Conservation (phyloP, 2,888 invertebrate genomes). For the Parapristionchus giblindavisi region DNA sequence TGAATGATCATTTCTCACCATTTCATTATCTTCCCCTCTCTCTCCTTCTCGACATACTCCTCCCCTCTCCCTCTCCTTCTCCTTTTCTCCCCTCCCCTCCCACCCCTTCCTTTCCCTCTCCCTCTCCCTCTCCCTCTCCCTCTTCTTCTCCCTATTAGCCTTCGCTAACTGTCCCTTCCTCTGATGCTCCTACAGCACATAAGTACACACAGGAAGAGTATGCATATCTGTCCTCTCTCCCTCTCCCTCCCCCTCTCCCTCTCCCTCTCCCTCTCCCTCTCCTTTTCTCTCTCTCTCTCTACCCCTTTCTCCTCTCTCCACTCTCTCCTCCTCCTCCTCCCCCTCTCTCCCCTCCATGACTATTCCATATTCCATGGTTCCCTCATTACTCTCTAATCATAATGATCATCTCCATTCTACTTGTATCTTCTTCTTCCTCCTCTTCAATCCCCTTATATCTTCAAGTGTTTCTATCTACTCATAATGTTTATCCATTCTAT, state of each 20-base stretch:
- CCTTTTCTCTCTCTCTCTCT: neutral
- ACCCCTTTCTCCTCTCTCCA: neutral
- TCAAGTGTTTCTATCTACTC: too few species aligned
- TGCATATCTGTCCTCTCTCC: neutral
- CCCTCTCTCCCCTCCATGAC: slow-evolving; percentile 6
- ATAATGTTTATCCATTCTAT: too few species aligned
- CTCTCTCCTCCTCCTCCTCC: neutral
- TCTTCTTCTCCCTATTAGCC: neutral
- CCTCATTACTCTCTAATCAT: slow-evolving; percentile 17
- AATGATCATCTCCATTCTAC: slow-evolving; percentile 13
- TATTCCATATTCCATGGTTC: too few species aligned
- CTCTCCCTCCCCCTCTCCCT: neutral
- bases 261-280: neutral
- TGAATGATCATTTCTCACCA: too few species aligned
- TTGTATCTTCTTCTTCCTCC: neutral
- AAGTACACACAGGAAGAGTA: neutral
- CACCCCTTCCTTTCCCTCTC: neutral
- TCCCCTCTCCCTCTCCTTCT: neutral
- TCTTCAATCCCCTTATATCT: neutral
- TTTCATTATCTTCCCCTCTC: neutral
- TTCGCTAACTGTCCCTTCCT: neutral
- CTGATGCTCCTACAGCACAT: too few species aligned
- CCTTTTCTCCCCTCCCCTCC: neutral
- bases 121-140: slow-evolving; percentile 11
- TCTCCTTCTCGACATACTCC: neutral